Percentiles rank a stretch among this genome's conserved stretches.
Evolutionary conservation across 2,797 vertebrate species (phyloP).

Genomic region (Ataeniobius toweri): DNA sequence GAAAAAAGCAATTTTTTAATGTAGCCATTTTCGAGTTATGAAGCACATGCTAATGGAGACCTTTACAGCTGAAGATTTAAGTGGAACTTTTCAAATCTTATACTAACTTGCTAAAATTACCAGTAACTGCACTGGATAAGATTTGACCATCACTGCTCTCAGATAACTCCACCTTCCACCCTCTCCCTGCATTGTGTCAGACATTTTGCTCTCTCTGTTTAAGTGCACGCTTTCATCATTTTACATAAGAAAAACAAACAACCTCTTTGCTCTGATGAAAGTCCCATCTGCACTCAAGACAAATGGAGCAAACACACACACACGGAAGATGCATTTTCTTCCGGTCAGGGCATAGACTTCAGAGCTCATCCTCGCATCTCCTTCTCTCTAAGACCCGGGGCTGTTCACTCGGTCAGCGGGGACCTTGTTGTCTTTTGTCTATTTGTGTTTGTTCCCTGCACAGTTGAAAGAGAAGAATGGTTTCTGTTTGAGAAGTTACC

Average conservation of each 20-base stretch:
- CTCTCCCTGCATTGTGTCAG: constrained; percentile 42
- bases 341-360: constrained; percentile 50
- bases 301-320: constrained; percentile 47
- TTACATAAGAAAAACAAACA: constrained; percentile 50
- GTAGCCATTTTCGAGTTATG: not conserved
- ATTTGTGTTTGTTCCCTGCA: constrained; percentile 72
- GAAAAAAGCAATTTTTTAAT: not conserved
- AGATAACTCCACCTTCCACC: constrained; percentile 9
- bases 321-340: constrained; percentile 57
- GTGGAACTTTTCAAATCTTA: not conserved
- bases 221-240: constrained; percentile 42
- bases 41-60: not conserved
- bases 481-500: constrained; percentile 75
- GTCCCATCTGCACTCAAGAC: constrained; percentile 54
- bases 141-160: not conserved
- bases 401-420: constrained; percentile 58
- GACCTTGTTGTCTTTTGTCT: constrained; percentile 75
- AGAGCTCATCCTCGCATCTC: constrained; percentile 39
- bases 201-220: constrained; percentile 23
- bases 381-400: constrained; percentile 45
- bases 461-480: constrained; percentile 74
- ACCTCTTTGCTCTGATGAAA: constrained; percentile 51
- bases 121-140: not conserved
- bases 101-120: not conserved
- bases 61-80: no score